A percentile compares a stretch with the other conserved stretches of the same genome.
These are phyloP conservation scores for Saccostrea cuccullata DNA, from an alignment of 1,140 invertebrate species.

Conservation along the genomic window DNA sequence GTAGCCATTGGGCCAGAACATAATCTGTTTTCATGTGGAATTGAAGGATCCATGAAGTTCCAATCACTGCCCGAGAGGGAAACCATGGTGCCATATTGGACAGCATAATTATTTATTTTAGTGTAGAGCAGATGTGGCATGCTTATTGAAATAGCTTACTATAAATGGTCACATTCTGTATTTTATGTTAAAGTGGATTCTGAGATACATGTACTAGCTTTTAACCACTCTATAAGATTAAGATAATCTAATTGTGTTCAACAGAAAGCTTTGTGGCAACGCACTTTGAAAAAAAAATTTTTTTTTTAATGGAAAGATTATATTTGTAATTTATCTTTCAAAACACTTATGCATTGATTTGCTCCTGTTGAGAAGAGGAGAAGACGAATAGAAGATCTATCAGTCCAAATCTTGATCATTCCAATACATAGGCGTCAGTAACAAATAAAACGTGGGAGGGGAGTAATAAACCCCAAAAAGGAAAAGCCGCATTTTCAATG, in stretches of 20 bases:
- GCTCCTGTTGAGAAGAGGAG: too few relatives aligned
- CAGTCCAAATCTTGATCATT: too few relatives aligned
- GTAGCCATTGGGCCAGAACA: slow-evolving; percentile 90
- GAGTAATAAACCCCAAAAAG: too few relatives aligned
- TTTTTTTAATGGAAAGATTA: too few relatives aligned
- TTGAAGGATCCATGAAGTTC: slow-evolving; percentile 99
- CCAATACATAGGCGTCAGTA: too few relatives aligned
- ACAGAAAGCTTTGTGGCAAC: too few relatives aligned
- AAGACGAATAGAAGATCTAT: too few relatives aligned
- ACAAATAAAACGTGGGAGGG: too few relatives aligned
- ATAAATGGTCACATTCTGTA: background rate
- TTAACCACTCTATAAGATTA: background rate
- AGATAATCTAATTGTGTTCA: slow-evolving; percentile 2
- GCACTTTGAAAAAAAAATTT: too few relatives aligned
- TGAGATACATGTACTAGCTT: background rate
- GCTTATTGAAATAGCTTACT: background rate
- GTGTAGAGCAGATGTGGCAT: background rate
- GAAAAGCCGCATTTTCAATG: too few relatives aligned
- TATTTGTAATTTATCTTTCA: too few relatives aligned
- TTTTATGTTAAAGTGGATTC: background rate
- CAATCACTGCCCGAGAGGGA: slow-evolving; percentile 86
- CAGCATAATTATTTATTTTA: slow-evolving; percentile 3
- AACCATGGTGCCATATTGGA: slow-evolving; percentile 68
- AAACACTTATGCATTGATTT: too few relatives aligned
- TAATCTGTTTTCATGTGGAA: slow-evolving; percentile 97